Conservation (phyloP, 2,797 vertebrate genomes). For the Microctenopoma steveboyesi region DNA sequence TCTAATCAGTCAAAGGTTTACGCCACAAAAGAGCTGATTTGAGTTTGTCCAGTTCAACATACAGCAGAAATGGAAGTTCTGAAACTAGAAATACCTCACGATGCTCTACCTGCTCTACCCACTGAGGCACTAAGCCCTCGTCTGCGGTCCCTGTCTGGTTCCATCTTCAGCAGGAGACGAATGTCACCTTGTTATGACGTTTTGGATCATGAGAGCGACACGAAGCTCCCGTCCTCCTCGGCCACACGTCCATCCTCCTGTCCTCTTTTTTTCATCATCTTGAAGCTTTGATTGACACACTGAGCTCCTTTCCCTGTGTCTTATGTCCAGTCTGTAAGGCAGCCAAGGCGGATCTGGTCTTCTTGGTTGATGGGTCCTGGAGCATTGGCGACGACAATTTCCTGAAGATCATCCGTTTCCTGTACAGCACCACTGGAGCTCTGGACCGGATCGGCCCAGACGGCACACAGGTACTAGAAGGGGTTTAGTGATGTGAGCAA, state of each 20-base stretch:
- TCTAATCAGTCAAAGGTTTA: constrained; percentile 23
- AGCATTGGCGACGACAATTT: constrained; percentile 98
- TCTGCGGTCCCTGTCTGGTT: too few relatives aligned
- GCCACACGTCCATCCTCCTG: too few relatives aligned
- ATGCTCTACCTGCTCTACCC: too few relatives aligned
- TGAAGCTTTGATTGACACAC: too few relatives aligned
- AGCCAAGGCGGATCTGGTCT: constrained; percentile 94
- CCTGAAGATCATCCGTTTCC: constrained; percentile 94
- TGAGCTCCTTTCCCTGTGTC: too few relatives aligned
- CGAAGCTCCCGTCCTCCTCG: too few relatives aligned
- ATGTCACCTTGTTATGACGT: too few relatives aligned
- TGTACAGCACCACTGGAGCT: constrained; percentile 92
- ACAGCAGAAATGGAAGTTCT: neutral
- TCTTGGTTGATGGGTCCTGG: constrained; percentile 97
- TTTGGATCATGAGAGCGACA: too few relatives aligned
- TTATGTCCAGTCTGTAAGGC: constrained; percentile 88
- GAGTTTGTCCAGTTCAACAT: neutral
- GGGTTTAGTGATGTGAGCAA: neutral
- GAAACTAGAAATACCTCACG: neutral
- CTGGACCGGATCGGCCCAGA: constrained; percentile 91
- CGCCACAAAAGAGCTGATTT: neutral
- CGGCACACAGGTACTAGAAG: constrained; percentile 88
- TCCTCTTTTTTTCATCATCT: too few relatives aligned
- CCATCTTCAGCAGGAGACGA: too few relatives aligned
- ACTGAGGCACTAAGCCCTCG: too few relatives aligned